A percentile compares a stretch with the other conserved stretches of the same genome.
Conservation (phyloP, 35 echinoderm and acorn worm genomes). For the Ophiothrix spiculata region DNA sequence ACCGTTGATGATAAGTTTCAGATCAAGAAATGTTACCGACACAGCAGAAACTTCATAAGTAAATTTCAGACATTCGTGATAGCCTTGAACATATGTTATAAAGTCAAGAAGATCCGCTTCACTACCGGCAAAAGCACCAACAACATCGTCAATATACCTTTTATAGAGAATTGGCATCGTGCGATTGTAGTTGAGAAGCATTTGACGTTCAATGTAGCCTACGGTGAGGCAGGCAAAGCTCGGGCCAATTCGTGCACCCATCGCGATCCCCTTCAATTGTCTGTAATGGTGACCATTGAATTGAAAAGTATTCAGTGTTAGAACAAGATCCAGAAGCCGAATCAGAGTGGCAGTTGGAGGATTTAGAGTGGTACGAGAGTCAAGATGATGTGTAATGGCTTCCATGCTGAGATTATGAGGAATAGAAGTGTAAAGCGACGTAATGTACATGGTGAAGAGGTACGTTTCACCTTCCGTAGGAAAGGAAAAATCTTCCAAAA, state of each 20-base stretch:
- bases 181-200: neutral
- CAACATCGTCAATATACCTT: neutral
- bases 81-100: neutral
- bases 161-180: neutral
- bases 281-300: neutral
- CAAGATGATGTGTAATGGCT: slow-evolving; percentile 12
- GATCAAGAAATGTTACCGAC: neutral
- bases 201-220: neutral
- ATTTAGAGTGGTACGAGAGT: neutral
- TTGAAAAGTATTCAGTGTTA: neutral
- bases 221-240: neutral
- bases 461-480: neutral
- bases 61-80: neutral
- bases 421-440: slow-evolving; percentile 35
- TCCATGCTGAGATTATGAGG: neutral
- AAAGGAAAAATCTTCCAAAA: neutral
- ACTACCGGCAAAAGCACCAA: neutral
- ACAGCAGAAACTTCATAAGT: neutral
- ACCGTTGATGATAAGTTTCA: neutral
- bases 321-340: neutral
- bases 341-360: neutral
- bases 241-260: neutral
- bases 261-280: neutral
- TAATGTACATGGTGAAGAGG: slow-evolving; percentile 45
- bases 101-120: neutral